phyloP scores from a whole-genome alignment of 2,797 vertebrate species.

The Acipenser oxyrinchus region DNA sequence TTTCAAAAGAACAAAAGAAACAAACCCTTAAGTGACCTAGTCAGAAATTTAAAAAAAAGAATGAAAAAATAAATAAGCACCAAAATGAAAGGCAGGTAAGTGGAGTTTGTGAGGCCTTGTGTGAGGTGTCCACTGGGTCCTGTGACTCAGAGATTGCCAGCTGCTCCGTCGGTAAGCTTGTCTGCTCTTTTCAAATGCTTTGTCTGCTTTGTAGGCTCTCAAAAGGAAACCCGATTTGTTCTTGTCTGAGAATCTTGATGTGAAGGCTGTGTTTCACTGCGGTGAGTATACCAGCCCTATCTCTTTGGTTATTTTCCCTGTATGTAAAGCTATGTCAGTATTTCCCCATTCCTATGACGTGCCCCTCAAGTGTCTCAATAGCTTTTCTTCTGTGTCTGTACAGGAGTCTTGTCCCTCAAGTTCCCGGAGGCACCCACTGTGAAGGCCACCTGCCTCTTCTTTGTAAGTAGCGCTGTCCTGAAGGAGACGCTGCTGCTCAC shows the following conservation, averaged over 20 bases:
- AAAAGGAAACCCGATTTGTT: constrained; percentile 97
- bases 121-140: constrained; percentile 34
- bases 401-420: constrained; percentile 93
- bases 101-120: constrained; percentile 21
- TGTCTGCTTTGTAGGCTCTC: constrained; percentile 86
- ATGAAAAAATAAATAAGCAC: constrained; percentile 13
- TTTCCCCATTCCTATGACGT: no score
- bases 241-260: constrained; percentile 88
- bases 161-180: constrained; percentile 36
- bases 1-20: constrained; percentile 9
- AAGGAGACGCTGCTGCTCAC: no score
- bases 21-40: no score
- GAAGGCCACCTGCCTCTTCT: constrained; percentile 91
- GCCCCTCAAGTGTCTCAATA: no score
- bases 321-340: no score
- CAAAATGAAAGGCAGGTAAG: constrained; percentile 42
- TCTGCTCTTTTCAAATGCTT: constrained; percentile 52
- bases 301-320: background rate
- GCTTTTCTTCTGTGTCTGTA: no score
- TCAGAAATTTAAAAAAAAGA: background rate
- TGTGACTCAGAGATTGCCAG: constrained; percentile 30
- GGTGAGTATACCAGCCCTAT: constrained; percentile 66
- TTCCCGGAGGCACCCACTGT: constrained; percentile 95
- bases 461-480: constrained; percentile 69
- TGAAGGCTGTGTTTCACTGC: constrained; percentile 95